Evolutionary conservation across 1,140 invertebrate genomes (phyloP), one percentile per base, ranked within the genome.

Genomic region (Drosophila grimshawi): DNA sequence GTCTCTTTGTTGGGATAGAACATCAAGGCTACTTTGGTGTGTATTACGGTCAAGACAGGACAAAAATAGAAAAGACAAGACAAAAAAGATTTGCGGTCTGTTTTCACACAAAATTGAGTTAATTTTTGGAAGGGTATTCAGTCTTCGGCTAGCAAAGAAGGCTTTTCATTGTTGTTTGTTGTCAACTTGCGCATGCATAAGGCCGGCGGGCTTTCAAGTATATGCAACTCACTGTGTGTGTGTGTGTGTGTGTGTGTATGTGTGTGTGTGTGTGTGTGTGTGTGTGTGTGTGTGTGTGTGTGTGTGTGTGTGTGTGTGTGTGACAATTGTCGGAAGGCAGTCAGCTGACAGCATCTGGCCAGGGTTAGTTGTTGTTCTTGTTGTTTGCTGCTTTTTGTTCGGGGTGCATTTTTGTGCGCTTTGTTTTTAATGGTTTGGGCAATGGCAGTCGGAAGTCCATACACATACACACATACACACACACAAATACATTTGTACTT

Each of bases 361-460:
- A 55, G 53, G 73, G 55, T 71, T 65, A 60, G 67, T 60, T 60
- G 59, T 66, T 37, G 48, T 53, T 56, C 41, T 55, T 65, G 11
- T 57, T 69, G 52, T 51, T 32, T 59, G 41, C 2, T 59, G 60
- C 27, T 29, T 65, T 8, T 65, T 71, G 41, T 65, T 59, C n/a
- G 48, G 46, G n/a, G 39, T 78, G 62, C 67, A 71, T 76, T 79
- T 79, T 72, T 79, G 71, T 76, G 48, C 67, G 67, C 73, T 76
- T 79, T 79, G 73, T 76, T 79, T 78, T 79, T 72, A 79, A 79
- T 76, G 76, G 73, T 71, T 79, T 79, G 33, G 76, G 73, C 76
- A 78, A 76, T 63, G 66, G 5, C 67, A 61, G 45, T 49, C 37
- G 33, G 39, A 57, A 43, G 5, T 64, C 56, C 19, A 52, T 32